Evolutionary conservation across 2,888 invertebrate species (phyloP).

Genomic region (Apodemia duryi): DNA sequence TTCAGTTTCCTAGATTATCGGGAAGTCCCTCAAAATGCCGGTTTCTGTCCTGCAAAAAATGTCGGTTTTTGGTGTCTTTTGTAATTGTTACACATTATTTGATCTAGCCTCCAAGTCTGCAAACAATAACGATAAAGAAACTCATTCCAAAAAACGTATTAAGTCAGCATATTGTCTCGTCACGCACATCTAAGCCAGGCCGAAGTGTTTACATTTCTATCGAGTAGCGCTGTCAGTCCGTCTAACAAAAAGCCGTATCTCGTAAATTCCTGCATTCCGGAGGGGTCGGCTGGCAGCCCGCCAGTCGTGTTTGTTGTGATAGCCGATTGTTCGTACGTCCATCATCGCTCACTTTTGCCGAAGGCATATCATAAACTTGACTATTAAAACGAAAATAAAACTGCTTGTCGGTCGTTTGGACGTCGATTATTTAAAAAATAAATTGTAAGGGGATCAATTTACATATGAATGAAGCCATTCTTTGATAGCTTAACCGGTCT

Average conservation of each 20-base stretch:
- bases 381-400: constrained; percentile 11
- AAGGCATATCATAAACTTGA: background rate
- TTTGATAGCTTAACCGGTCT: no score
- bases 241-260: background rate
- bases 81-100: no score
- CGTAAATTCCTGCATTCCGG: background rate
- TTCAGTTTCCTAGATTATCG: no score
- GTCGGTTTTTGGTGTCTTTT: no score
- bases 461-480: no score
- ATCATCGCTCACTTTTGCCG: constrained; percentile 9
- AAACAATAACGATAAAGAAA: no score
- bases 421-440: background rate
- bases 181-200: no score
- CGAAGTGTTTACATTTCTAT: background rate
- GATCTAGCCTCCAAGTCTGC: no score
- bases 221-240: background rate
- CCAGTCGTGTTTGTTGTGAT: constrained; percentile 14
- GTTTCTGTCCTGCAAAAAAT: no score
- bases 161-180: no score
- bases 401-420: background rate
- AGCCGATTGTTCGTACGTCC: constrained; percentile 2
- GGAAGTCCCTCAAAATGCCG: no score
- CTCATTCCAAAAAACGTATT: no score
- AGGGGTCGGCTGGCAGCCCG: constrained; percentile 22
- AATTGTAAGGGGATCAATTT: background rate